These are phyloP conservation scores for Kryptolebias marmoratus DNA, from an alignment of 2,113 vertebrate species.

Conservation along the genomic window DNA sequence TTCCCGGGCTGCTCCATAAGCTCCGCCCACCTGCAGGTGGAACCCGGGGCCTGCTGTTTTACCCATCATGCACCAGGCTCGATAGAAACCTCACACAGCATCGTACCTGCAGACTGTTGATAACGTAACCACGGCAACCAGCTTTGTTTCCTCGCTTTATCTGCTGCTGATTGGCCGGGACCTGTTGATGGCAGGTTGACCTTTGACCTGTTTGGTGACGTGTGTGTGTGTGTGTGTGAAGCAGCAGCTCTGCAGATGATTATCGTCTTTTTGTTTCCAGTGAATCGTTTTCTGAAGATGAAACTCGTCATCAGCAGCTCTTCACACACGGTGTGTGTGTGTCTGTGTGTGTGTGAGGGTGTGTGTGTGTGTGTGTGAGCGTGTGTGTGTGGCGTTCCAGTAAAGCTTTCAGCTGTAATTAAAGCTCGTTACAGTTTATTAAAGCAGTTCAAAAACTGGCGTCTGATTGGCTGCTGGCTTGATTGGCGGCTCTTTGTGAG, in stretches of 20 bases:
- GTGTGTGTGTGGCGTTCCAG: slow-evolving; percentile 26
- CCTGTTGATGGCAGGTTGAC: slow-evolving; percentile 17
- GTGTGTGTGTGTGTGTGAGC: neutral
- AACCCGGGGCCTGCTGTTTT: neutral
- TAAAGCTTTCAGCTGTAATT: slow-evolving; percentile 62
- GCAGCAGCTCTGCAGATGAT: neutral
- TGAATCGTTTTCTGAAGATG: slow-evolving; percentile 34
- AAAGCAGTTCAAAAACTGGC: slow-evolving; percentile 20
- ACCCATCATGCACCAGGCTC: slow-evolving; percentile 39
- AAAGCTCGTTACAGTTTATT: slow-evolving; percentile 57
- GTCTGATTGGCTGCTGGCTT: slow-evolving; percentile 44
- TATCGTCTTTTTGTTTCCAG: slow-evolving; percentile 20
- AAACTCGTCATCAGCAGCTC: slow-evolving; percentile 7
- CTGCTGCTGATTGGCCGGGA: slow-evolving; percentile 9
- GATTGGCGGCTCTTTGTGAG: slow-evolving; percentile 26
- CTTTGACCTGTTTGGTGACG: slow-evolving; percentile 29
- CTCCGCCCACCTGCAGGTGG: slow-evolving; percentile 17
- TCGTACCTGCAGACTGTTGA: slow-evolving; percentile 36
- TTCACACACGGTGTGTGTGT: neutral
- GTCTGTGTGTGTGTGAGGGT: neutral
- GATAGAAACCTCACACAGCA: slow-evolving; percentile 1
- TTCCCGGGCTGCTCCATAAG: neutral
- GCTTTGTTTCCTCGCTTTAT: slow-evolving; percentile 14
- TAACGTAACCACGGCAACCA: slow-evolving; percentile 14
- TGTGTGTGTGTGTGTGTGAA: neutral